These are phyloP conservation scores for Syrista parreyssii DNA, from an alignment of 2,888 invertebrate genomes.

Conservation along the genomic window DNA sequence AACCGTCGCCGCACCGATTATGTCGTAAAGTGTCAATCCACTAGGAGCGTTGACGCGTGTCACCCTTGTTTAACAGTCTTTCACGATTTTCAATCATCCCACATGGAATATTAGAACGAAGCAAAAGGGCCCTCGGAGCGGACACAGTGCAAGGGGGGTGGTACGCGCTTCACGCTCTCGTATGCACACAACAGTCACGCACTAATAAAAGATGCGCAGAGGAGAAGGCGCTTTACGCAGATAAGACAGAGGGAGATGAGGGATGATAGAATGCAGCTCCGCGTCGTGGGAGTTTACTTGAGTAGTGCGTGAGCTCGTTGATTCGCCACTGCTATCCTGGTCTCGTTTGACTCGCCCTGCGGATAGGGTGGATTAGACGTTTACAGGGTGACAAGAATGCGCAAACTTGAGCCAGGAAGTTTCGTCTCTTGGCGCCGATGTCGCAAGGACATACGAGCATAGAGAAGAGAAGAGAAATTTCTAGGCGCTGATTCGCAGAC, in stretches of 20 bases:
- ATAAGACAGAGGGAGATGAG: conserved; percentile 3
- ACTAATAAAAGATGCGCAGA: background rate
- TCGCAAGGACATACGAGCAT: background rate
- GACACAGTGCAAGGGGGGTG: background rate
- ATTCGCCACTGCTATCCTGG: conserved; percentile 96
- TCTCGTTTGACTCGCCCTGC: conserved; percentile 92
- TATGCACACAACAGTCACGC: background rate
- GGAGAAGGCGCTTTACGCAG: background rate
- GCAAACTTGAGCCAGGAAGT: background rate
- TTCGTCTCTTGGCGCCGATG: background rate
- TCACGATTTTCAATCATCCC: no score
- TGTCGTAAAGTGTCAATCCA: background rate
- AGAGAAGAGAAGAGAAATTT: background rate
- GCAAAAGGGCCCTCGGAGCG: background rate
- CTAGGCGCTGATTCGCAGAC: background rate
- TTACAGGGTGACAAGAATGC: conserved; percentile 2
- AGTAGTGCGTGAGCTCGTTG: conserved; percentile 96
- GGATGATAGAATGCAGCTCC: background rate
- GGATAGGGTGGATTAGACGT: conserved; percentile 30
- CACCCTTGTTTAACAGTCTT: background rate
- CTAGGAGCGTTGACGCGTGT: background rate
- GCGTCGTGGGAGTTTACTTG: conserved; percentile 73
- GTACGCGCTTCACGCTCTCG: background rate
- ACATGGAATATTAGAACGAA: background rate
- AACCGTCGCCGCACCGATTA: background rate